These are phyloP conservation scores for Phaethornis superciliosus DNA, from an alignment of 2,113 vertebrate genomes.

Conservation along the genomic window DNA sequence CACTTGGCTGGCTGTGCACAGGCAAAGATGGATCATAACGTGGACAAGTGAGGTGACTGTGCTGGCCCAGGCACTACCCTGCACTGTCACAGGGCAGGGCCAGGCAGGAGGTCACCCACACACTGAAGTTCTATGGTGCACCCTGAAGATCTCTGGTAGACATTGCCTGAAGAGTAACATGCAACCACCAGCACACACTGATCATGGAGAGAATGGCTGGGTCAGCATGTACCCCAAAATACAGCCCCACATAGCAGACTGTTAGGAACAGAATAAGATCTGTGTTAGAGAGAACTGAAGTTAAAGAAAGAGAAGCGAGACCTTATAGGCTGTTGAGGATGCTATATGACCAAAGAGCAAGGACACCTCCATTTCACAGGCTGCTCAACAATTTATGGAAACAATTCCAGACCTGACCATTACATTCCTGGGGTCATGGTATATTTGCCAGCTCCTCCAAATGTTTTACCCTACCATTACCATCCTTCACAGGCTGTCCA, in stretches of 20 bases:
- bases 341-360: fast-evolving
- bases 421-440: fast-evolving
- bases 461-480: background rate
- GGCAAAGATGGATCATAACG: fast-evolving
- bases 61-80: background rate
- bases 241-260: background rate
- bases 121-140: too few species aligned
- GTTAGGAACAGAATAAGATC: background rate
- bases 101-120: background rate
- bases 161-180: fast-evolving
- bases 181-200: background rate
- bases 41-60: fast-evolving
- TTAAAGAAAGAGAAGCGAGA: background rate
- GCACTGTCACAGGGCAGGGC: fast-evolving
- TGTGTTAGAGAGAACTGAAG: background rate
- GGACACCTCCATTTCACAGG: background rate
- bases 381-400: background rate
- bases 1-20: background rate
- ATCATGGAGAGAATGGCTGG: background rate
- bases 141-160: background rate
- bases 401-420: background rate
- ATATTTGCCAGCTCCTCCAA: background rate
- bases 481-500: fast-evolving
- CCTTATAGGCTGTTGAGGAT: background rate
- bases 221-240: background rate